Evolutionary conservation across 1,140 invertebrate species (phyloP).

Genomic region (Anagrus nilaparvatae): DNA sequence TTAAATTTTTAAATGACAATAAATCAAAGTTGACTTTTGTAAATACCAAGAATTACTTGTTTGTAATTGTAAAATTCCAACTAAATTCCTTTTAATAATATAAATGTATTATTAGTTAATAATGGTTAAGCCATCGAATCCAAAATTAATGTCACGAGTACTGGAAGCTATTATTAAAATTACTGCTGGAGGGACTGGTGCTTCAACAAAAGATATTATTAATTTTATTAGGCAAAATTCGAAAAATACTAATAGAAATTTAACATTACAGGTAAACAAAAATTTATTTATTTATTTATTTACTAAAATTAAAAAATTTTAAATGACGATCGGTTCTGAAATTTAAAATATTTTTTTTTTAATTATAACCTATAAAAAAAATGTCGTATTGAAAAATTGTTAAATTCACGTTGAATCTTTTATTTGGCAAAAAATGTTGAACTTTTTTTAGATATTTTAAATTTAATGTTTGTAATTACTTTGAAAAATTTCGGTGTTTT

Average conservation of each 20-base stretch:
- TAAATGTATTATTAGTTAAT: neutral
- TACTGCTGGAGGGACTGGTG: conserved; percentile 21
- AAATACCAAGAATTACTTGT: too few relatives aligned
- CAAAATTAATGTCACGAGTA: conserved; percentile 24
- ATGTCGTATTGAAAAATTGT: too few relatives aligned
- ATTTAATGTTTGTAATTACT: too few relatives aligned
- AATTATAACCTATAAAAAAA: too few relatives aligned
- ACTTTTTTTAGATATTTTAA: too few relatives aligned
- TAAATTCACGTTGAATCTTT: too few relatives aligned
- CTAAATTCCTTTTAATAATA: neutral
- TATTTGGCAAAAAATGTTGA: too few relatives aligned
- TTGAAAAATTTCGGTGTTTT: too few relatives aligned
- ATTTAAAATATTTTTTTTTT: too few relatives aligned
- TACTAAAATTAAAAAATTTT: neutral
- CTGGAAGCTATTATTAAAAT: conserved; percentile 29
- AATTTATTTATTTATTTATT: neutral
- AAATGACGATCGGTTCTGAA: neutral
- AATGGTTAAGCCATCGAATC: conserved; percentile 27
- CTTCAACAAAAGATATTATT: conserved; percentile 21
- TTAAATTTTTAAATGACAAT: too few relatives aligned
- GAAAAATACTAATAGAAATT: conserved; percentile 16
- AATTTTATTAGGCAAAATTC: conserved; percentile 18
- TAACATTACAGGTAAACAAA: conserved; percentile 25
- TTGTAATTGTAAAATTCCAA: too few relatives aligned
- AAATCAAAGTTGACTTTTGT: too few relatives aligned